Percentiles rank a stretch among this genome's conserved stretches.
These are phyloP conservation scores for Bovichtus variegatus DNA, from an alignment of 2,797 vertebrate species.

Conservation along the genomic window DNA sequence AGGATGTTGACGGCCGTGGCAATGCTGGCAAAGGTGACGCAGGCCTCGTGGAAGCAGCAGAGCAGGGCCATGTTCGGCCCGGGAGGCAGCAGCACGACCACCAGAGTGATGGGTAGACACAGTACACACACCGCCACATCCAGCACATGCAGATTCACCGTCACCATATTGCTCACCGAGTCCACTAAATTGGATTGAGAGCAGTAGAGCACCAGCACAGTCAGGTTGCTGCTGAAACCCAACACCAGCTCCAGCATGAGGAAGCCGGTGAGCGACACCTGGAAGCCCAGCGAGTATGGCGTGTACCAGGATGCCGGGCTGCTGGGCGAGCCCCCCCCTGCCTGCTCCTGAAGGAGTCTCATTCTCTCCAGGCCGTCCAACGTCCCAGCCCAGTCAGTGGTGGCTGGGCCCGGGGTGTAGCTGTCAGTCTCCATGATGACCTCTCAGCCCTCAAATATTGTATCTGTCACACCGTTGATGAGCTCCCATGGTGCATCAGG, in stretches of 20 bases:
- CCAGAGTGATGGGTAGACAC: conserved; percentile 85
- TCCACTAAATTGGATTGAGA: conserved; percentile 88
- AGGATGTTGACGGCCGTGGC: conserved; percentile 88
- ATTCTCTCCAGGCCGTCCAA: conserved; percentile 41
- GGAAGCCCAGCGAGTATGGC: conserved; percentile 85
- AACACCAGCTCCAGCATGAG: conserved; percentile 86
- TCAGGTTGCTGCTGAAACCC: conserved; percentile 88
- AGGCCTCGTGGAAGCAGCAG: conserved; percentile 88
- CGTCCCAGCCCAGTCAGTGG: conserved; percentile 70
- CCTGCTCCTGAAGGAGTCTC: conserved; percentile 50
- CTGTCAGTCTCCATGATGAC: conserved; percentile 79
- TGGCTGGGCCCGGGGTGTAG: conserved; percentile 66
- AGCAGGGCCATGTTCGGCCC: conserved; percentile 81
- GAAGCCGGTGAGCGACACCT: conserved; percentile 85
- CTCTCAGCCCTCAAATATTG: conserved; percentile 70
- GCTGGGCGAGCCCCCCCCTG: conserved; percentile 33
- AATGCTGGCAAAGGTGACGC: conserved; percentile 86
- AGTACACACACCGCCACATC: conserved; percentile 85
- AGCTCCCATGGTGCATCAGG: conserved; percentile 72
- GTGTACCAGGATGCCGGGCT: conserved; percentile 49
- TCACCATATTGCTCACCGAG: conserved; percentile 90
- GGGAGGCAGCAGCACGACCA: conserved; percentile 83
- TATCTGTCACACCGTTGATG: conserved; percentile 54
- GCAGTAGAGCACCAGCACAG: conserved; percentile 87
- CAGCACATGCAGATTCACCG: conserved; percentile 87